phyloP scores from a whole-genome alignment of 2,888 invertebrate genomes.

The Stenchaetothrips biformis region DNA sequence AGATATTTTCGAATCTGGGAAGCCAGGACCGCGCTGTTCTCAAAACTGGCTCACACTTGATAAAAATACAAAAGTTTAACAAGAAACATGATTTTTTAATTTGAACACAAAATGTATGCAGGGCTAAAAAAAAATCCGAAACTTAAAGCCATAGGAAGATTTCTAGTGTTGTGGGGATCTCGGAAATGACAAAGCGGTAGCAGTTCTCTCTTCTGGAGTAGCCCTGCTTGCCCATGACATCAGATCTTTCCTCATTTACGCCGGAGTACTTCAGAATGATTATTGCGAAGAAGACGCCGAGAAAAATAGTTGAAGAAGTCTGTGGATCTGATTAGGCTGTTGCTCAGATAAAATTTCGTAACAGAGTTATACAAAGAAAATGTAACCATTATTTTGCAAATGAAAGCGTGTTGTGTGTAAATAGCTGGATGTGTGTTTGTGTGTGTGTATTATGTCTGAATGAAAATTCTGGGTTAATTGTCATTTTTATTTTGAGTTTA shows the following conservation, averaged over 20 bases:
- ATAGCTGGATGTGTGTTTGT: background rate
- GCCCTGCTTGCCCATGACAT: too few relatives aligned
- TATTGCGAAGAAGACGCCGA: background rate
- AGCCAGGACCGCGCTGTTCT: too few relatives aligned
- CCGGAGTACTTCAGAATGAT: background rate
- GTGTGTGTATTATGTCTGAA: background rate
- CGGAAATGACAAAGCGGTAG: too few relatives aligned
- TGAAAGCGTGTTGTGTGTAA: background rate
- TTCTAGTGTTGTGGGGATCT: too few relatives aligned
- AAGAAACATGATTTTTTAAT: too few relatives aligned
- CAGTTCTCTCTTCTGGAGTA: too few relatives aligned
- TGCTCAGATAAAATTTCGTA: background rate
- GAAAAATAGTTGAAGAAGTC: background rate
- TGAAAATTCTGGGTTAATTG: background rate
- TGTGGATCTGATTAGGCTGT: background rate
- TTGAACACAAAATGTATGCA: too few relatives aligned
- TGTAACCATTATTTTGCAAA: background rate
- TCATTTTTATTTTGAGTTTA: constrained; percentile 1
- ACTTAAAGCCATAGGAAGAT: too few relatives aligned
- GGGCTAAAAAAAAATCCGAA: too few relatives aligned
- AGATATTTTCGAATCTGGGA: too few relatives aligned
- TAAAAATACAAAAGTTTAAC: too few relatives aligned
- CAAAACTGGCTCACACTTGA: too few relatives aligned
- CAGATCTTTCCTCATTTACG: background rate
- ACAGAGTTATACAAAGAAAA: background rate